Evolutionary conservation across 2,113 vertebrate genomes (phyloP), one percentile per base, ranked within the genome.

Genomic region (Spermophilus dauricus): DNA sequence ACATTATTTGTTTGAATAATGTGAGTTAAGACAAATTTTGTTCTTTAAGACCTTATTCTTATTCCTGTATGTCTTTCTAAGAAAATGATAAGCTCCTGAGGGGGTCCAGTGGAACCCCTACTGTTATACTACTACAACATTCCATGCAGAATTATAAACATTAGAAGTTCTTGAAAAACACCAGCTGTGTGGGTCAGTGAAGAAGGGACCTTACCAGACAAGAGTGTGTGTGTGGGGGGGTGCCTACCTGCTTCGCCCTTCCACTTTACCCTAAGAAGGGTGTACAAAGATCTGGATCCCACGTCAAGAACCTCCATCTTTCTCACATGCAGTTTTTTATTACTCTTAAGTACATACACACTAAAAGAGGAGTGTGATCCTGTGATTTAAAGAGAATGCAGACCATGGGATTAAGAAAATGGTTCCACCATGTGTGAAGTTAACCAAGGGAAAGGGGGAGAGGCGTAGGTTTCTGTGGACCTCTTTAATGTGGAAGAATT

Each of bases 291-390:
- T 85, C 34, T 63, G 20, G 45, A 34, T 63, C 16, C 70, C 32
- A 32, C 63, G 30, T n/a, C 51, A 85, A 69, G 37, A 61, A 81
- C 58, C 70, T 69, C 39, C 34, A 39, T 93, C 93, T 83, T 83
- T 67, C 42, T 83, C 91, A 78, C 37, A 94, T 90, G 70, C 63
- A 86, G n/a, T 89, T n/a, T 75, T 73, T 42, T 61, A 58, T 63
- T 61, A 76, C 45, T 69, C 20, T 28, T 7, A 32, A 53, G 22
- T 18, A 87, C 34, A 87, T 4, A 24, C 70, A 78, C 39, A 76
- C 26, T n/a, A 10, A 51, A 65, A 45, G 32, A 14, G 17, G 0
- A 4, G 3, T 39, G 42, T 51, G 56, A 61, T 81, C 22, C 48
- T 76, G 39, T 48, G 6, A 56, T 39, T 39, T 92, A 73, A 78